A percentile compares a stretch with the other conserved stretches of the same genome.
phyloP scores from a whole-genome alignment of 1,140 invertebrate species.

The Ostrea denselamellosa region DNA sequence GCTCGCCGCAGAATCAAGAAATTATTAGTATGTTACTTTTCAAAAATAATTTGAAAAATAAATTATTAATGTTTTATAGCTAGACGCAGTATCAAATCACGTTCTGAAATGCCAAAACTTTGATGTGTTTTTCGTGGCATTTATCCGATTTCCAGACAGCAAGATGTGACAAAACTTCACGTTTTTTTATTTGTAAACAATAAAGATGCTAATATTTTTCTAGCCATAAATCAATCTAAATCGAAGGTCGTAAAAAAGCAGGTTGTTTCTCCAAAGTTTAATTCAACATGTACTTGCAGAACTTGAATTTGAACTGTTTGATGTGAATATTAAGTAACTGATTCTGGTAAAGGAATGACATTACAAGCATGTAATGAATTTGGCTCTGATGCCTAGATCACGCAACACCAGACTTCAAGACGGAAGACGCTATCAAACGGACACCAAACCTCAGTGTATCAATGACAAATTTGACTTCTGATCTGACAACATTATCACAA shows the following conservation, averaged over 20 bases:
- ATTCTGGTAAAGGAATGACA: background rate
- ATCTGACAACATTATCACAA: background rate
- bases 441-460: background rate
- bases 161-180: background rate
- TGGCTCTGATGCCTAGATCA: background rate
- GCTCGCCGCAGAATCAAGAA: no score
- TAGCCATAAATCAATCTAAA: constrained; percentile 5
- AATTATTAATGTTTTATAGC: no score
- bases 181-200: background rate
- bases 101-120: background rate
- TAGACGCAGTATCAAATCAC: background rate
- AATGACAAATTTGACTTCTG: constrained; percentile 9
- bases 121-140: background rate
- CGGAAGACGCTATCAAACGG: background rate
- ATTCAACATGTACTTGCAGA: background rate
- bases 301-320: background rate
- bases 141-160: background rate
- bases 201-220: background rate
- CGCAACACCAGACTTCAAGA: background rate
- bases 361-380: background rate
- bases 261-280: background rate
- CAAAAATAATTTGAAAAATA: no score
- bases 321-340: background rate
- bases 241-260: background rate
- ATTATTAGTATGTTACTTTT: no score